Base-by-base conservation (phyloP, 2,888 invertebrate species). In the Syritta pipiens region DNA sequence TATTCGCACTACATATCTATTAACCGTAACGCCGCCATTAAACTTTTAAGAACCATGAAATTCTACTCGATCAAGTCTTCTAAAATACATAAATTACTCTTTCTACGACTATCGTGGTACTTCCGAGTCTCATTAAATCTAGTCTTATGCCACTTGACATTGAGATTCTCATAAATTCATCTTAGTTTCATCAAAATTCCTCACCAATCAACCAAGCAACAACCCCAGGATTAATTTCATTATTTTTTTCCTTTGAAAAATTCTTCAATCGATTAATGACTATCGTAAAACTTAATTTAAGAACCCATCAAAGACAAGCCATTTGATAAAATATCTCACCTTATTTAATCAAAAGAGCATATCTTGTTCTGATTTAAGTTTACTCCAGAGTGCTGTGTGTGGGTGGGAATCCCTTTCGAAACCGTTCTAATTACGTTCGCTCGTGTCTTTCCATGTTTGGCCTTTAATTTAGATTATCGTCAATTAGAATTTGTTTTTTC, bases 81-180 rank as follows among this genome's bases (percentile, higher is more conserved):
- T n/a, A n/a, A n/a, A n/a, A n/a, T n/a, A n/a, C 32, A 32, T 7
- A 32, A 10, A 20, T 49, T 14, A 12, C 30, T 19, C 28, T 12
- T 10, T 12, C 0, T 20, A 9, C n/a, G n/a, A 42, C 20, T 9
- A 42, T 20, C n/a, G 19, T 30, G n/a, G 51, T 35, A 51, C 51
- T 35, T 51, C 51, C 51, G 51, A 35, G 20, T 35, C 20, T 20
- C 20, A 32, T 40, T n/a, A 40, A 40, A 40, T 5, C 20, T 40
- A n/a, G 19, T 40, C 40, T 20, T 4, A 26, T 26, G 14, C 12
- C 4, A 9, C 12, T 2, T 26, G 37, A 26, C 53, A 37, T 37
- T 55, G 53, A 55, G 24, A 40, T 40, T n/a, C 40, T 3, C 37
- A 40, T 55, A 55, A 55, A 55, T 0, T 4, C 1, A 26, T 10